Conservation (phyloP, 2,797 vertebrate genomes). For the Prionace glauca region DNA sequence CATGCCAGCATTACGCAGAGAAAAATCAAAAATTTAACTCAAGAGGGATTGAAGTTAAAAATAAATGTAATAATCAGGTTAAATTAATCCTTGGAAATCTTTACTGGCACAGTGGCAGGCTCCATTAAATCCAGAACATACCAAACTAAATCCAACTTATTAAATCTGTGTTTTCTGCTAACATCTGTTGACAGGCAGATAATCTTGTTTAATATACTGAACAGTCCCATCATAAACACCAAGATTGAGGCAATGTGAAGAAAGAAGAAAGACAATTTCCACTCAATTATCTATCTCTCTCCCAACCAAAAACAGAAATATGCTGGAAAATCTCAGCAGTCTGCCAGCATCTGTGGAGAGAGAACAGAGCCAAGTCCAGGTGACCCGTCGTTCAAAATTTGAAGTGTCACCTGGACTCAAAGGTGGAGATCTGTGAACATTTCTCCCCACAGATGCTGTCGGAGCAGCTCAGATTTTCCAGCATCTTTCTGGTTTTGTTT, state of each 20-base stretch:
- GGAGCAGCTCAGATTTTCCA: too few species aligned
- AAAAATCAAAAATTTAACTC: background rate
- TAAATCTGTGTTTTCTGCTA: slow-evolving; percentile 50
- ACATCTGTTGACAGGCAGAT: slow-evolving; percentile 53
- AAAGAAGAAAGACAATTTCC: background rate
- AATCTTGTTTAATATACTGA: slow-evolving; percentile 53
- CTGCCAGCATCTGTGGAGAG: too few species aligned
- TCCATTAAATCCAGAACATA: slow-evolving; percentile 48
- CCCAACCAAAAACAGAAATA: too few species aligned
- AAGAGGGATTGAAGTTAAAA: slow-evolving; percentile 2
- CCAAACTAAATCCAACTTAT: slow-evolving; percentile 54
- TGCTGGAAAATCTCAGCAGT: too few species aligned
- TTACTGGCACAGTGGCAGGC: slow-evolving; percentile 40
- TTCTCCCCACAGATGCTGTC: too few species aligned
- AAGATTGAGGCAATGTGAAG: background rate
- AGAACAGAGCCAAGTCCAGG: too few species aligned
- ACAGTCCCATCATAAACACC: slow-evolving; percentile 34
- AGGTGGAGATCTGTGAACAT: too few species aligned
- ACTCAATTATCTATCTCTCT: background rate
- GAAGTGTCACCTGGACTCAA: too few species aligned
- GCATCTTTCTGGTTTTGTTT: too few species aligned
- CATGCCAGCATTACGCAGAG: background rate
- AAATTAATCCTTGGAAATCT: slow-evolving; percentile 4
- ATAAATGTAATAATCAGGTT: slow-evolving; percentile 18
- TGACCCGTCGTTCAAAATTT: too few species aligned